phyloP scores from a whole-genome alignment of 1,140 invertebrate genomes.

The Mactra quadrangularis region DNA sequence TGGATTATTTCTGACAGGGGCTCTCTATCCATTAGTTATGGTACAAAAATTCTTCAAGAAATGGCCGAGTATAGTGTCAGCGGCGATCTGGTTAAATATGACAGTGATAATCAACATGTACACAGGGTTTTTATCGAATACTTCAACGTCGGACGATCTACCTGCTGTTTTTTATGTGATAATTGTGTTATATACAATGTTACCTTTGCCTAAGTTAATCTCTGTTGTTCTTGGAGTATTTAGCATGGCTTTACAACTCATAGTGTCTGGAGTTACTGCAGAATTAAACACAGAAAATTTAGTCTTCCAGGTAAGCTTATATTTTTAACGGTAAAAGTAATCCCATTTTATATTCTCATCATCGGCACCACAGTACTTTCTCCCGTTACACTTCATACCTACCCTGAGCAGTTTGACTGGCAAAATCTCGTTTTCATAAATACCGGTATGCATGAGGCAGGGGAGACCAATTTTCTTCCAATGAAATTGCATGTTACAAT shows the following conservation, averaged over 20 bases:
- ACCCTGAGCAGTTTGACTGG: no score
- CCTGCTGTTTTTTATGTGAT: constrained; percentile 73
- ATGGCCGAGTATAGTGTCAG: constrained; percentile 13
- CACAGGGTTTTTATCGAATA: constrained; percentile 59
- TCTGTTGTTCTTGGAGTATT: constrained; percentile 68
- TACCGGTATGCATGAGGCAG: no score
- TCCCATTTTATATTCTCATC: no score
- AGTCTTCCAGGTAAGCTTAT: constrained; percentile 65
- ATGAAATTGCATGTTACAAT: no score
- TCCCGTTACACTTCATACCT: no score
- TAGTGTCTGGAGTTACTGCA: constrained; percentile 66
- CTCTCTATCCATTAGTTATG: constrained; percentile 26
- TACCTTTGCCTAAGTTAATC: constrained; percentile 75
- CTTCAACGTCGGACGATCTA: constrained; percentile 66
- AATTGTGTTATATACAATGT: constrained; percentile 75
- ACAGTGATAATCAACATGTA: constrained; percentile 67
- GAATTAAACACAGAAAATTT: constrained; percentile 63
- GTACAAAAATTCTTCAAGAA: constrained; percentile 27
- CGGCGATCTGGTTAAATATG: constrained; percentile 50
- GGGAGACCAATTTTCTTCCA: no score
- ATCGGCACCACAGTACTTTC: no score
- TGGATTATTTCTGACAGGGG: constrained; percentile 9
- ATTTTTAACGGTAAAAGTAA: no score
- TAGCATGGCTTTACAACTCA: constrained; percentile 67
- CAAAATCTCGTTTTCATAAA: no score